These are phyloP conservation scores for Drosophila nikananu DNA, from an alignment of 1,140 invertebrate genomes.

Conservation along the genomic window DNA sequence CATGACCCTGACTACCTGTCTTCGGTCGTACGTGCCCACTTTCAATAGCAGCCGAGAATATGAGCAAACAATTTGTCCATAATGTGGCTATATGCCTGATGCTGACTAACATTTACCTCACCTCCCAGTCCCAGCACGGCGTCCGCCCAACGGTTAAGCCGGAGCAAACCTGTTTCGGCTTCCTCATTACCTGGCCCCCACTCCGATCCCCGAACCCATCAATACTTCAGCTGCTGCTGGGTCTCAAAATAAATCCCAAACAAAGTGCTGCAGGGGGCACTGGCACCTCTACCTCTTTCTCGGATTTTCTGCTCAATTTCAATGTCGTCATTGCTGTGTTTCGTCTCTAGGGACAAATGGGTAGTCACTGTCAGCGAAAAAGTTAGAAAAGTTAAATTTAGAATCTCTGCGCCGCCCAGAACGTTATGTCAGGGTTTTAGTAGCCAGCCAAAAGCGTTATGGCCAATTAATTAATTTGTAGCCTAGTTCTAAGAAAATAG, in stretches of 20 bases:
- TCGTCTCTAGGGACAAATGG: slow-evolving; percentile 29
- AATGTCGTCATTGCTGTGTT: slow-evolving; percentile 48
- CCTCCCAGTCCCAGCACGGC: slow-evolving; percentile 1
- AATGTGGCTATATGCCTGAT: slow-evolving; percentile 33
- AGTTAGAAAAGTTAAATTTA: slow-evolving; percentile 13
- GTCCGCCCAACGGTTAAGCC: slow-evolving; percentile 25
- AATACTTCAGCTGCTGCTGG: slow-evolving; percentile 11
- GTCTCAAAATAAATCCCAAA: slow-evolving; percentile 48
- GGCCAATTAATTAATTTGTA: slow-evolving; percentile 1
- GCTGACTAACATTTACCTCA: slow-evolving; percentile 41
- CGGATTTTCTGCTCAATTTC: slow-evolving; percentile 22
- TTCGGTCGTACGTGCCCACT: slow-evolving; percentile 58
- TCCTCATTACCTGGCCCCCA: slow-evolving; percentile 39
- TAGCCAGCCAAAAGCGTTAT: not conserved
- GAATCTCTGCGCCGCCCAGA: not conserved
- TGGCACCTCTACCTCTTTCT: slow-evolving; percentile 37
- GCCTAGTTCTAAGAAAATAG: not conserved
- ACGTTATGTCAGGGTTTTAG: not conserved
- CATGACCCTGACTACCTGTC: slow-evolving; percentile 66
- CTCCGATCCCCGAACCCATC: slow-evolving; percentile 19
- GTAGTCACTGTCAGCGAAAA: slow-evolving; percentile 20
- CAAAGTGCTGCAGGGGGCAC: slow-evolving; percentile 33
- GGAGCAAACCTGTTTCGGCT: slow-evolving; percentile 45
- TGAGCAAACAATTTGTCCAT: slow-evolving; percentile 75
- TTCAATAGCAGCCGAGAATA: slow-evolving; percentile 43